Evolutionary conservation across 1,140 invertebrate genomes (phyloP).

Genomic region (Drosophila tristis): DNA sequence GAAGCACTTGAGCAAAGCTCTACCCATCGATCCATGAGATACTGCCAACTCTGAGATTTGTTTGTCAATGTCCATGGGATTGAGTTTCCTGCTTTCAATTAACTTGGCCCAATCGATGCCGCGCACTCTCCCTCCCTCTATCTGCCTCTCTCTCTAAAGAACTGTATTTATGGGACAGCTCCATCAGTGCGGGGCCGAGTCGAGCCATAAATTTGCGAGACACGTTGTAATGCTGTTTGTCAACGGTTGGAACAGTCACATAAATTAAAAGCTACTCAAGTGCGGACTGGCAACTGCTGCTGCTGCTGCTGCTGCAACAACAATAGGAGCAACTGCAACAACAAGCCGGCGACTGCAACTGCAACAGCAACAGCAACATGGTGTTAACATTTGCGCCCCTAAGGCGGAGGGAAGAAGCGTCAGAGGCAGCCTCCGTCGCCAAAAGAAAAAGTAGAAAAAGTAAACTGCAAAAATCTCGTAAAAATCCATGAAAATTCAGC

Average conservation of each 20-base stretch:
- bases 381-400: slow-evolving; percentile 77
- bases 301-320: slow-evolving; percentile 36
- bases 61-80: no score
- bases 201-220: slow-evolving; percentile 76
- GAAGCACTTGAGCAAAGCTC: background rate
- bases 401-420: slow-evolving; percentile 49
- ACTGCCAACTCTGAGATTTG: no score
- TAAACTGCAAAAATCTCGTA: slow-evolving; percentile 55
- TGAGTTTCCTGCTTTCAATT: slow-evolving; percentile 32
- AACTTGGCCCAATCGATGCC: slow-evolving; percentile 24
- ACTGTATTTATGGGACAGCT: slow-evolving; percentile 73
- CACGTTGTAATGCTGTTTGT: slow-evolving; percentile 81
- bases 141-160: slow-evolving; percentile 24
- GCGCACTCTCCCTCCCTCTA: no score
- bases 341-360: slow-evolving; percentile 26
- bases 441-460: slow-evolving; percentile 48
- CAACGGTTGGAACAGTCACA: slow-evolving; percentile 79
- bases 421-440: slow-evolving; percentile 28
- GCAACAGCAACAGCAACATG: slow-evolving; percentile 64
- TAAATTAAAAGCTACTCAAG: slow-evolving; percentile 81
- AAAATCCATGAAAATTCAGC: slow-evolving; percentile 81
- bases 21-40: no score
- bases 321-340: slow-evolving; percentile 36
- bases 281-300: slow-evolving; percentile 53
- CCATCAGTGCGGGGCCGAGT: slow-evolving; percentile 61